A percentile compares a stretch with the other conserved stretches of the same genome.
phyloP scores from a whole-genome alignment of 2,797 vertebrate species.

The Pangasius mekongensis region DNA sequence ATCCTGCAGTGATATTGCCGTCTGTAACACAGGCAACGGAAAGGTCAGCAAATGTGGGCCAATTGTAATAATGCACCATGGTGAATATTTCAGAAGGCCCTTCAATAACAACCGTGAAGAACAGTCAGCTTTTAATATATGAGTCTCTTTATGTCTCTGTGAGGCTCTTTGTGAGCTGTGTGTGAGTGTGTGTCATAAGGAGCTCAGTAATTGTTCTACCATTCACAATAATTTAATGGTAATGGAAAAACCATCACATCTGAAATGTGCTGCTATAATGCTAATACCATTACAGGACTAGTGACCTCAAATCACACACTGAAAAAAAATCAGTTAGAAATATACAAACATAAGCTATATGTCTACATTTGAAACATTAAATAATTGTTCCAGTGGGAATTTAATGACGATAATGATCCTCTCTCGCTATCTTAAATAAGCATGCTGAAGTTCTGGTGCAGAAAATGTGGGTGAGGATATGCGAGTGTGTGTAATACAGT shows the following conservation, averaged over 20 bases:
- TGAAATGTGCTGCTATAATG: background rate
- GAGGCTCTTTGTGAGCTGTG: background rate
- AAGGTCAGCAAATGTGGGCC: background rate
- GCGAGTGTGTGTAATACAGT: background rate
- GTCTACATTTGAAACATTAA: background rate
- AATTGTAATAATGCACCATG: background rate
- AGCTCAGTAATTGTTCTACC: slow-evolving; percentile 1
- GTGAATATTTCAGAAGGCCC: slow-evolving; percentile 3
- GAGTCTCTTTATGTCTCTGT: background rate
- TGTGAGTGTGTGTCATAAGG: background rate
- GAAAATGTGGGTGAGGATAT: background rate
- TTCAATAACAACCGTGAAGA: background rate
- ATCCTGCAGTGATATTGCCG: background rate
- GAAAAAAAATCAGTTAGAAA: background rate
- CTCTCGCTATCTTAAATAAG: background rate
- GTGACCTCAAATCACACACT: background rate
- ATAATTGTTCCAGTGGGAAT: background rate
- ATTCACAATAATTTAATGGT: slow-evolving; percentile 8
- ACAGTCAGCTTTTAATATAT: slow-evolving; percentile 4
- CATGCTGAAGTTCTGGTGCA: background rate
- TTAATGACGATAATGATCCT: background rate
- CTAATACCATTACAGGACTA: background rate
- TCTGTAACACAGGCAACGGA: background rate
- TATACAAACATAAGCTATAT: background rate
- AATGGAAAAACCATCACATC: background rate